Conservation (phyloP, 2,113 vertebrate genomes). For the Thryonomys swinderianus region DNA sequence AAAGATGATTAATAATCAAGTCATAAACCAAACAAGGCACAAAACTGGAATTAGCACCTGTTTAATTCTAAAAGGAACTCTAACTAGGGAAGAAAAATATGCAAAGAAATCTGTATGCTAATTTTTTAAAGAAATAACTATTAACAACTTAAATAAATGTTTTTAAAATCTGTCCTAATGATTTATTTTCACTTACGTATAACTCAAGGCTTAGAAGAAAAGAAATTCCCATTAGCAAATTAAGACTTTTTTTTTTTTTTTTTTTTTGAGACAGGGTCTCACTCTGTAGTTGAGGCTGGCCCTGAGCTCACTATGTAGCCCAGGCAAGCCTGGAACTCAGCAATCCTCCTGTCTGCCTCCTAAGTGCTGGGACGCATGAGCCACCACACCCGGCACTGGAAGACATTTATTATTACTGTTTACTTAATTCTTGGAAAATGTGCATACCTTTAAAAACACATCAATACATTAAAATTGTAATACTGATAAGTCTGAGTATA, state of each 20-base stretch:
- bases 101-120: neutral
- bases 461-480: neutral
- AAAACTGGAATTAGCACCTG: neutral
- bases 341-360: no score
- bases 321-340: no score
- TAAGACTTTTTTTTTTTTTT: no score
- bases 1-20: neutral
- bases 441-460: neutral
- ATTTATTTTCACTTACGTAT: slow-evolving; percentile 3
- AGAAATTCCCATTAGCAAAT: neutral
- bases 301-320: no score
- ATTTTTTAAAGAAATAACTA: slow-evolving; percentile 12
- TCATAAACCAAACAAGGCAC: neutral
- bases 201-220: neutral
- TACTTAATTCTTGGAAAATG: neutral
- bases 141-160: neutral
- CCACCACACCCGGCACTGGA: no score
- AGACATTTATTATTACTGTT: slow-evolving; percentile 39
- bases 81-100: slow-evolving; percentile 21
- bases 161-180: neutral
- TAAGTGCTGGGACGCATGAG: no score
- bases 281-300: no score
- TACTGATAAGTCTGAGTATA: neutral
- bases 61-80: neutral
- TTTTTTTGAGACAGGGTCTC: no score